Percentiles rank a stretch among this genome's conserved stretches.
Evolutionary conservation across 2,113 vertebrate genomes (phyloP).

Genomic region (Odocoileus virginianus): DNA sequence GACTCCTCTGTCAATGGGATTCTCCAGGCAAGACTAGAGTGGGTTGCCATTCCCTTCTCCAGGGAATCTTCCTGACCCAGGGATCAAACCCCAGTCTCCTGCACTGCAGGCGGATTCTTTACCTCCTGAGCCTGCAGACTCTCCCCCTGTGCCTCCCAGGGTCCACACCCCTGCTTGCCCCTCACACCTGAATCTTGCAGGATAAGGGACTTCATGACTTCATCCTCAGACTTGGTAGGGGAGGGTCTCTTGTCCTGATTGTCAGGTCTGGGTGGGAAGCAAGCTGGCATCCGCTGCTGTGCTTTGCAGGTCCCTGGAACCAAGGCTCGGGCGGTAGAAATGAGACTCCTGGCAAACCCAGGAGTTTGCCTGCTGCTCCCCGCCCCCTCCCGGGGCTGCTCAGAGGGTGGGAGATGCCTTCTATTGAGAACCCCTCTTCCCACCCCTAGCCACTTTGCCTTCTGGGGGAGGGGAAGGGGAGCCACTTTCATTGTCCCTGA

Average conservation of each 20-base stretch:
- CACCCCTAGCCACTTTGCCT: conserved; percentile 9
- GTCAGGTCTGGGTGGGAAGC: not conserved
- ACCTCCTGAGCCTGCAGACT: not conserved
- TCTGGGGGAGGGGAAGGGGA: conserved; percentile 77
- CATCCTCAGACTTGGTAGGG: not conserved
- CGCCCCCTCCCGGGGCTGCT: not conserved
- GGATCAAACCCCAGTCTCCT: not conserved
- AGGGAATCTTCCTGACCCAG: not conserved
- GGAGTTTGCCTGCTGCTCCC: not conserved
- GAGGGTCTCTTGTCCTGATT: not conserved
- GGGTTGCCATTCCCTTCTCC: not conserved
- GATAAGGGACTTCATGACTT: not conserved
- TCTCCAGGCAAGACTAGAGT: not conserved
- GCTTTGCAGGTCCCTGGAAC: not conserved
- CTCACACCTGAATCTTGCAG: not conserved
- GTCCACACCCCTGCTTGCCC: not conserved
- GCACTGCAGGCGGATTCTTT: not conserved
- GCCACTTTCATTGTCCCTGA: conserved; percentile 79
- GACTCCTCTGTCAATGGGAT: not conserved
- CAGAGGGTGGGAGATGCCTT: not conserved
- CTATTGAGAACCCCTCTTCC: not conserved
- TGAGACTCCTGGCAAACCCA: not conserved
- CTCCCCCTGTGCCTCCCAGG: not conserved
- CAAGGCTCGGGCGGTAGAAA: not conserved
- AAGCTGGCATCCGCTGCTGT: not conserved